These are phyloP conservation scores for Phyllostomus hastatus DNA, from an alignment of 2,113 vertebrate species.

Conservation along the genomic window DNA sequence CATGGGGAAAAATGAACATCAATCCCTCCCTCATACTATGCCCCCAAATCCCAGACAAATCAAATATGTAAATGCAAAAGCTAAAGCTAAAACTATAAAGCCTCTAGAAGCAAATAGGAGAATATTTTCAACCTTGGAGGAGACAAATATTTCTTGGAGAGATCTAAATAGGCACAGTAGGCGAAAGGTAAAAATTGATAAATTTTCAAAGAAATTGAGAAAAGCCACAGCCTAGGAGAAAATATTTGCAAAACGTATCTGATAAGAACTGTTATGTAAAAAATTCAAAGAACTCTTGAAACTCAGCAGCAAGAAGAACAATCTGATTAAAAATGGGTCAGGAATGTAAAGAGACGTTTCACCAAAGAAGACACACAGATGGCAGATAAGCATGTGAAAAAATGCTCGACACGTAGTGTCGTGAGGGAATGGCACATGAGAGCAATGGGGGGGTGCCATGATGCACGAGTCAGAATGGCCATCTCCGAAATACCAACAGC, in stretches of 20 bases:
- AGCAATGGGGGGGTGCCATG: neutral
- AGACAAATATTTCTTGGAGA: neutral
- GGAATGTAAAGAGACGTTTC: neutral
- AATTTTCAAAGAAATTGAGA: neutral
- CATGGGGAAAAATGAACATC: neutral
- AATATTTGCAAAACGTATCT: neutral
- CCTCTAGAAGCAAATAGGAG: neutral
- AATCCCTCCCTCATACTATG: neutral
- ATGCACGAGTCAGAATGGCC: neutral
- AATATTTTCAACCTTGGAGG: neutral
- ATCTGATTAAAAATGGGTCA: neutral
- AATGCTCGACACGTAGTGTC: neutral
- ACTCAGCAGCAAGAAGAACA: neutral
- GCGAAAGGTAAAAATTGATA: neutral
- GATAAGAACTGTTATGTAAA: neutral
- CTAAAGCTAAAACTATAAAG: neutral
- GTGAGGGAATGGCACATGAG: neutral
- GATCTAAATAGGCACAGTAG: neutral
- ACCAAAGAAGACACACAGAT: neutral
- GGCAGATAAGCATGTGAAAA: neutral
- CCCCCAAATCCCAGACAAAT: neutral
- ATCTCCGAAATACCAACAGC: neutral
- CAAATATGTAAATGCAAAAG: neutral
- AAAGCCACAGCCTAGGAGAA: neutral
- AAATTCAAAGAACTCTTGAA: neutral